Percentiles rank a stretch among this genome's conserved stretches.
These are phyloP conservation scores for Phrynocephalus guinanensis DNA, from an alignment of 2,797 vertebrate genomes.

Conservation along the genomic window DNA sequence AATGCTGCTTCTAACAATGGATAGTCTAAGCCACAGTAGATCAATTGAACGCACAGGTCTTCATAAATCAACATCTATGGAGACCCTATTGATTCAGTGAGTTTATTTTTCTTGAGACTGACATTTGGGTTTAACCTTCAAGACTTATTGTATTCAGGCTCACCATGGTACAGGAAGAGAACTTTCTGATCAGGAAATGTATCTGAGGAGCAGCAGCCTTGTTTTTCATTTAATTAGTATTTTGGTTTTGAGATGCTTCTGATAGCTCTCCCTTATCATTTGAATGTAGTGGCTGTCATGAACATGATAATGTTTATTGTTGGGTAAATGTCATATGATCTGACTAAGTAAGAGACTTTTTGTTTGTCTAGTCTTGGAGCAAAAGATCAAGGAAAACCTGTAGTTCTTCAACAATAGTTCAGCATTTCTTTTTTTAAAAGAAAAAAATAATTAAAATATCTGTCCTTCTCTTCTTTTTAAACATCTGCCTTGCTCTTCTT, in stretches of 20 bases:
- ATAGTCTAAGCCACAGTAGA: too few relatives aligned
- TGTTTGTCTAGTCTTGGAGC: neutral
- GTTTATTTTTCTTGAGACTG: too few relatives aligned
- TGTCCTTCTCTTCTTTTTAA: neutral
- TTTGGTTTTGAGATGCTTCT: neutral
- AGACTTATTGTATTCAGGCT: neutral
- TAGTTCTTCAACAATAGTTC: neutral
- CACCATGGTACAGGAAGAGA: neutral
- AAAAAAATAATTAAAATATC: neutral
- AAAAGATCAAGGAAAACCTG: neutral
- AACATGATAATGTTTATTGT: neutral
- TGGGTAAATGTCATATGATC: constrained; percentile 1
- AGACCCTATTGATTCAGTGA: too few relatives aligned
- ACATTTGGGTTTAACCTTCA: too few relatives aligned
- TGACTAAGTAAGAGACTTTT: neutral
- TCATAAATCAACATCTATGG: too few relatives aligned
- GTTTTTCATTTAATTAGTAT: neutral
- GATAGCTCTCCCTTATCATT: neutral
- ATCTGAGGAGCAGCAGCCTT: neutral
- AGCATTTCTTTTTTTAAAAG: neutral
- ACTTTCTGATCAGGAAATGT: neutral
- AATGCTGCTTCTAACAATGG: too few relatives aligned
- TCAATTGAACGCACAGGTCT: too few relatives aligned
- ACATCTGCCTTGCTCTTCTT: neutral
- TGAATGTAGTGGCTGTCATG: neutral